Base-by-base conservation (phyloP, 2,797 vertebrate genomes). In the Diplodus puntazzo region DNA sequence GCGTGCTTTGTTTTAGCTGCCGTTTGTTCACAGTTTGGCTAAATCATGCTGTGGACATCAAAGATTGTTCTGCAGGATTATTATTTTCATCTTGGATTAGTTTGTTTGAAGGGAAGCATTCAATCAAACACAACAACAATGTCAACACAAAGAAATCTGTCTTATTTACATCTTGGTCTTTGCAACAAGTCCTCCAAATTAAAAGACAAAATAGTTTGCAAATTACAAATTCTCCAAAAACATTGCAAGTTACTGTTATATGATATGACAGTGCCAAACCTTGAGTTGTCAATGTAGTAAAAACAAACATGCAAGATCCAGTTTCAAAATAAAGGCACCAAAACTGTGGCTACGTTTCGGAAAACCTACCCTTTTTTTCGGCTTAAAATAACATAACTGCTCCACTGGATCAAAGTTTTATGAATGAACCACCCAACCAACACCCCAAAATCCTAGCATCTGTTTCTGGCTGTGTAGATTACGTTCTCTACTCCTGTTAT, bases 1-100 rank as follows among this genome's bases (percentile, higher is more conserved):
- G 18, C 9, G 53, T 54, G 27, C 67, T 46, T 69, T 66, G 53
- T 73, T 75, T 78, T 49, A 76, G 39, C 45, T 34, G 34, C 59
- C 21, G 20, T 25, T 63, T 49, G 55, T 42, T n/a, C 18, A 52
- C 55, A 55, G 55, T 73, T 46, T 1, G 5, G 54, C 1, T 21
- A 52, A 69, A 73, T 34, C 14, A 49, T n/a, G 58, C n/a, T 46
- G 13, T 17, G 43, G 30, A 69, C 16, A 59, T 11, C n/a, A 25
- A 73, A n/a, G 16, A 46, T 17, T 30, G 11, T 10, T 54, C 49
- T 14, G 61, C 16, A 21, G 8, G 2, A 18, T 21, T 17, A 13
- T 3, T 39, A 14, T 11, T 4, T 23, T 25, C 52, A 0, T 2
- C 2, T 16, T 60, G 13, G 12, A 52, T n/a, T 30, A 20, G 43